phyloP scores from a whole-genome alignment of 2,888 invertebrate genomes.

The Lasiommata megera region DNA sequence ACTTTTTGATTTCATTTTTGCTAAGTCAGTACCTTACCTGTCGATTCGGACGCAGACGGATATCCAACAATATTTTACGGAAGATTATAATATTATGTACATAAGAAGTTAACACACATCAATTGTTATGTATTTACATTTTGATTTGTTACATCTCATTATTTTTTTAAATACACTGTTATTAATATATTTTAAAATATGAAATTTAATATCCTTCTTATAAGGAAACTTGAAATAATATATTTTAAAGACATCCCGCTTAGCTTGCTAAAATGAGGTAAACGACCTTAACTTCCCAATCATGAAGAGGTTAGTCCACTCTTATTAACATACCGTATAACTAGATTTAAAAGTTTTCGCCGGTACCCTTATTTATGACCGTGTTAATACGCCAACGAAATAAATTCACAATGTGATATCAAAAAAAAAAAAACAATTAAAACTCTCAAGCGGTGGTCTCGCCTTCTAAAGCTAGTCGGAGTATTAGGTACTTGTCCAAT shows the following conservation, averaged over 20 bases:
- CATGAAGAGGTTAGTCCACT: slow-evolving; percentile 33
- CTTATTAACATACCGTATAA: slow-evolving; percentile 44
- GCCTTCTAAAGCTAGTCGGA: too few species aligned
- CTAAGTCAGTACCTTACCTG: not conserved
- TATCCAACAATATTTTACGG: too few species aligned
- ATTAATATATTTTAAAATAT: not conserved
- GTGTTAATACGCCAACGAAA: slow-evolving; percentile 16
- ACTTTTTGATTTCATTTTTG: too few species aligned
- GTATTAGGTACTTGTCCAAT: too few species aligned
- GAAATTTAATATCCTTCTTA: not conserved
- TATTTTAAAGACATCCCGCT: not conserved
- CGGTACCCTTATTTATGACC: slow-evolving; percentile 48
- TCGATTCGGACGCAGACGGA: too few species aligned
- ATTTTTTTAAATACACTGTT: too few species aligned
- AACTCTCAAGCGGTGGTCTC: not conserved
- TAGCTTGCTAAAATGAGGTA: slow-evolving; percentile 29
- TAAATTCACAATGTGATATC: not conserved
- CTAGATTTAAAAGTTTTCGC: slow-evolving; percentile 38
- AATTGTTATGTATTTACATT: too few species aligned
- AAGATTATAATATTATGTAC: not conserved
- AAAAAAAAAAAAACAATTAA: not conserved
- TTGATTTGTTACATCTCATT: too few species aligned
- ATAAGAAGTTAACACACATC: not conserved
- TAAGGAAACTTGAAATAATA: slow-evolving; percentile 5
- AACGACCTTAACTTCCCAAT: slow-evolving; percentile 34